phyloP scores from a whole-genome alignment of 1,140 invertebrate genomes.

The Solen grandis region DNA sequence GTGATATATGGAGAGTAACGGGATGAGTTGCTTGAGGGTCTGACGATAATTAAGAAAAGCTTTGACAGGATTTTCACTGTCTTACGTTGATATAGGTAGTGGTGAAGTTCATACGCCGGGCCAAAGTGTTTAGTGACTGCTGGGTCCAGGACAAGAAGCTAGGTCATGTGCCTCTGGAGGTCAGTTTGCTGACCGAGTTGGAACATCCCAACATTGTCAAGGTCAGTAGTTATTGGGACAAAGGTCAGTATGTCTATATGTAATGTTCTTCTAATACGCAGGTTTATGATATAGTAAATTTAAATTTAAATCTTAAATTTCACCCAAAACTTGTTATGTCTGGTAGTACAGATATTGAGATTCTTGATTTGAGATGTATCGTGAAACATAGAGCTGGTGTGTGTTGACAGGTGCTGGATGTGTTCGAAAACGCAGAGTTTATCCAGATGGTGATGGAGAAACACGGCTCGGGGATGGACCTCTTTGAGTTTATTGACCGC shows the following conservation, averaged over 20 bases:
- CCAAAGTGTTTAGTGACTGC: conserved; percentile 87
- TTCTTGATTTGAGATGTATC: too few species aligned
- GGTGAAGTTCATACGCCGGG: conserved; percentile 88
- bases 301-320: neutral
- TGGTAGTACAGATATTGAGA: too few species aligned
- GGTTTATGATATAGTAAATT: neutral
- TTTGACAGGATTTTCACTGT: too few species aligned
- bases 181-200: conserved; percentile 85
- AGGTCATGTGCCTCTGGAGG: conserved; percentile 85
- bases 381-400: too few species aligned
- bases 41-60: too few species aligned
- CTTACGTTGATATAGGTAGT: too few species aligned
- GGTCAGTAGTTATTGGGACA: conserved; percentile 65
- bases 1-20: too few species aligned
- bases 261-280: neutral
- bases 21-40: too few species aligned
- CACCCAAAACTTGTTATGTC: neutral
- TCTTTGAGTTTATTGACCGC: conserved; percentile 90
- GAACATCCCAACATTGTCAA: conserved; percentile 88
- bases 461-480: conserved; percentile 89
- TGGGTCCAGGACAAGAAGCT: conserved; percentile 85
- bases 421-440: conserved; percentile 88
- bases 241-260: neutral
- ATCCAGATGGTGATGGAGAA: conserved; percentile 91
- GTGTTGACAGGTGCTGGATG: conserved; percentile 86